Conservation (phyloP, 2,888 invertebrate genomes). For the Lepidocyrtinus sp. region DNA sequence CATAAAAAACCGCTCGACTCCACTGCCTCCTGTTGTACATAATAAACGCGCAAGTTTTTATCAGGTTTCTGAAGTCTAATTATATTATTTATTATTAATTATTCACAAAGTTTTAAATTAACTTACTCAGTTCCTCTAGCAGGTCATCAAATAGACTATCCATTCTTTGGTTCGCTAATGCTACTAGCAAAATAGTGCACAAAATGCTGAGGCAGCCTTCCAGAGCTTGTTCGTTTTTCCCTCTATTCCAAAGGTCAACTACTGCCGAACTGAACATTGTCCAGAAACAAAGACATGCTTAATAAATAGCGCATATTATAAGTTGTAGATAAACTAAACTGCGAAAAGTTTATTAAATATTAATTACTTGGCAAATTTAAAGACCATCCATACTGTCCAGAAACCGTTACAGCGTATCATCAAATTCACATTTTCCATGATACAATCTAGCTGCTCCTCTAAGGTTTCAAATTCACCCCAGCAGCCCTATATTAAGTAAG, state of each 20-base stretch:
- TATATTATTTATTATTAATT: no score
- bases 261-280: neutral
- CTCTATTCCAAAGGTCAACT: neutral
- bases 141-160: neutral
- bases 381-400: conserved; percentile 16
- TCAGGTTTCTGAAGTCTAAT: no score
- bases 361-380: neutral
- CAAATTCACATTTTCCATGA: neutral
- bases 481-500: conserved; percentile 44
- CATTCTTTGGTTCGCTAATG: neutral
- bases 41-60: neutral
- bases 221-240: neutral
- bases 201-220: conserved; percentile 35
- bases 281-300: neutral
- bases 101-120: no score
- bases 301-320: neutral
- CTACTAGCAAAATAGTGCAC: conserved; percentile 22
- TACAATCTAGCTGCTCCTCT: conserved; percentile 11
- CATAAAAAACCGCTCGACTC: neutral
- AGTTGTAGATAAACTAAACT: neutral
- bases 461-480: conserved; percentile 25
- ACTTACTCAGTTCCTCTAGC: neutral
- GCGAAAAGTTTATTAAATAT: no score
- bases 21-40: neutral
- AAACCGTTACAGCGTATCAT: conserved; percentile 31